Conservation (phyloP, 1,140 invertebrate genomes). For the Galendromus occidentalis region DNA sequence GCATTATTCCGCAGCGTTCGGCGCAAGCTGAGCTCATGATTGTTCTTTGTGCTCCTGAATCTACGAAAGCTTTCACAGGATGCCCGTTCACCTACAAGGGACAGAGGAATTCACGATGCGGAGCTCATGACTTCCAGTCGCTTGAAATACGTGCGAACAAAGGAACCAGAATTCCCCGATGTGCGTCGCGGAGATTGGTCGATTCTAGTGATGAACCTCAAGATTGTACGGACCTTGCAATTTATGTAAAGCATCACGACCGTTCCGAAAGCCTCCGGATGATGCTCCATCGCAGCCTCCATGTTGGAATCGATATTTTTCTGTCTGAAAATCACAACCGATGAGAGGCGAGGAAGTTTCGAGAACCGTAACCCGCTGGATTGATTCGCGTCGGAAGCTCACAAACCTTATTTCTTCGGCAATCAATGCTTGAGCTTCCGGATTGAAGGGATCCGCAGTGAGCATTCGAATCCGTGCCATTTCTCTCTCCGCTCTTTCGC, state of each 20-base stretch:
- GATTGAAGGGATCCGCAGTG: slow-evolving; percentile 81
- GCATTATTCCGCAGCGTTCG: slow-evolving; percentile 79
- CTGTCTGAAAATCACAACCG: slow-evolving; percentile 35
- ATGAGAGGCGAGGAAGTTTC: background rate
- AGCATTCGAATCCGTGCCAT: slow-evolving; percentile 64
- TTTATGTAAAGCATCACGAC: slow-evolving; percentile 95
- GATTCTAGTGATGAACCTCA: too few relatives aligned
- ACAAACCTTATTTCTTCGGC: slow-evolving; percentile 64
- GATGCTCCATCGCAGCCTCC: slow-evolving; percentile 94
- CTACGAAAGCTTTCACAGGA: slow-evolving; percentile 91
- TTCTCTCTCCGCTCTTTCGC: slow-evolving; percentile 52
- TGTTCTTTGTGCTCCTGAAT: slow-evolving; percentile 81
- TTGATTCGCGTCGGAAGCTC: background rate
- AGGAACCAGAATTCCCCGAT: too few relatives aligned
- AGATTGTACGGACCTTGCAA: slow-evolving; percentile 44
- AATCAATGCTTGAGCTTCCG: slow-evolving; percentile 77
- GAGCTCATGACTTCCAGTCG: too few relatives aligned
- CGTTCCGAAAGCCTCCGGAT: slow-evolving; percentile 90
- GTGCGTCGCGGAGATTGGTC: too few relatives aligned
- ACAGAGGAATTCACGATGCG: too few relatives aligned
- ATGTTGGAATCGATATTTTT: slow-evolving; percentile 96
- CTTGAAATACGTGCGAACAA: too few relatives aligned
- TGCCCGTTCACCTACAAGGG: slow-evolving; percentile 45
- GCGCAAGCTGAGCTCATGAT: slow-evolving; percentile 82
- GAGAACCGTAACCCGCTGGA: too few relatives aligned